phyloP scores from a whole-genome alignment of 2,113 vertebrate species.

The Phoenicopterus ruber region DNA sequence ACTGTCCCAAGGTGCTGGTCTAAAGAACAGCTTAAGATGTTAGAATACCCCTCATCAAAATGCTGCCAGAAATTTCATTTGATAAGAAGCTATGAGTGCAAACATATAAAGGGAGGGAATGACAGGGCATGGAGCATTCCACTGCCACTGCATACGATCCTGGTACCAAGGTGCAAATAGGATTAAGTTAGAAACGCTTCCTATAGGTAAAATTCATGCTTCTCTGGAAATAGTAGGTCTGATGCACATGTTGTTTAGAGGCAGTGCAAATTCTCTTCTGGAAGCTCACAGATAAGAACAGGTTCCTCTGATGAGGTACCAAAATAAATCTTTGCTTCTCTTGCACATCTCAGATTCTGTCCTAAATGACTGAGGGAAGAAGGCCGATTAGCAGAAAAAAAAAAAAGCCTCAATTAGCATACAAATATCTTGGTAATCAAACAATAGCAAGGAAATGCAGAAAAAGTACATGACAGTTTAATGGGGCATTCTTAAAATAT shows the following conservation, averaged over 20 bases:
- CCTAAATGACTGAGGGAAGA: background rate
- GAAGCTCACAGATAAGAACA: background rate
- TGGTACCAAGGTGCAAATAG: background rate
- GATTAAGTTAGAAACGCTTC: background rate
- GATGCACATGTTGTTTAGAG: background rate
- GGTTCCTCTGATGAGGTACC: background rate
- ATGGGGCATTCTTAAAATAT: conserved; percentile 25
- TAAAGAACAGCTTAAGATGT: background rate
- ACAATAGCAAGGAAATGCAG: conserved; percentile 26
- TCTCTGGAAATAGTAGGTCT: background rate
- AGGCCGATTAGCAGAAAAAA: background rate
- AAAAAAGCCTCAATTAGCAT: conserved; percentile 35
- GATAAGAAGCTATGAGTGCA: background rate
- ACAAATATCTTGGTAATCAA: conserved; percentile 36
- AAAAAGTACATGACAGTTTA: conserved; percentile 37
- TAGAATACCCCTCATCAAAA: background rate
- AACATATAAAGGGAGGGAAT: background rate
- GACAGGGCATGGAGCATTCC: background rate
- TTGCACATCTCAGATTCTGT: background rate
- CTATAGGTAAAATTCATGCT: background rate
- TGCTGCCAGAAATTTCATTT: background rate
- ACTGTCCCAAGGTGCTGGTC: background rate
- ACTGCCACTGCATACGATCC: background rate
- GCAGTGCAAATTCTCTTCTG: background rate
- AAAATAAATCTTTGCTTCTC: conserved; percentile 2